phyloP scores from a whole-genome alignment of 53 echinoderm and acorn worm species.

The Crossaster papposus region DNA sequence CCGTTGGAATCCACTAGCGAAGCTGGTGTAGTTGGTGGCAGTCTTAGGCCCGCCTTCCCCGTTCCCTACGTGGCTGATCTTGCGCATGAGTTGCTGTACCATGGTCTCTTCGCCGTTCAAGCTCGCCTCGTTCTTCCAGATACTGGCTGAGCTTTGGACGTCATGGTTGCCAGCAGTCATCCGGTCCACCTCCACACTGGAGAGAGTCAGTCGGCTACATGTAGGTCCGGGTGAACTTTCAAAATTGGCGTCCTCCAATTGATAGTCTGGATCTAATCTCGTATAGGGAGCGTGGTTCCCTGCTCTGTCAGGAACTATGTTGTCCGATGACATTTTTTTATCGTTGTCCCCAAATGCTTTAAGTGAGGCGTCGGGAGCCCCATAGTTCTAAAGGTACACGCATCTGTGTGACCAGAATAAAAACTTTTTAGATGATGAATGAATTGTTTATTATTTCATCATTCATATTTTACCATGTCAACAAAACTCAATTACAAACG shows the following conservation, averaged over 20 bases:
- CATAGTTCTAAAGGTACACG: no score
- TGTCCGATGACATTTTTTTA: not conserved
- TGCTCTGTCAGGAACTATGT: not conserved
- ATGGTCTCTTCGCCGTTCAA: constrained; percentile 22
- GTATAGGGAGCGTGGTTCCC: not conserved
- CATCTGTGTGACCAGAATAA: no score
- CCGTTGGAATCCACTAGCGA: constrained; percentile 83
- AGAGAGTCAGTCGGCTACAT: not conserved
- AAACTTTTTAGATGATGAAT: no score
- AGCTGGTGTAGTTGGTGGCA: constrained; percentile 52
- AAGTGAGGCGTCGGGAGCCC: no score
- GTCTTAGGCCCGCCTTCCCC: constrained; percentile 59
- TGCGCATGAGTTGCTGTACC: constrained; percentile 45
- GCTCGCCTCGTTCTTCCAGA: constrained; percentile 16
- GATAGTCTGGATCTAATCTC: not conserved
- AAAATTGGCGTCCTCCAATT: not conserved
- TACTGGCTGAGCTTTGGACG: not conserved
- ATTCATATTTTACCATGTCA: no score
- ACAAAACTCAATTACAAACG: no score
- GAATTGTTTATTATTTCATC: no score
- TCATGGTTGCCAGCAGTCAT: no score
- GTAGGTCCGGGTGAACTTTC: not conserved
- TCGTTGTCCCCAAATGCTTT: not conserved
- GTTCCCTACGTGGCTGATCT: constrained; percentile 25
- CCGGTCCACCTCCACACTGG: not conserved